Conservation (phyloP, 2,113 vertebrate species). For the Trogon surrucura region DNA sequence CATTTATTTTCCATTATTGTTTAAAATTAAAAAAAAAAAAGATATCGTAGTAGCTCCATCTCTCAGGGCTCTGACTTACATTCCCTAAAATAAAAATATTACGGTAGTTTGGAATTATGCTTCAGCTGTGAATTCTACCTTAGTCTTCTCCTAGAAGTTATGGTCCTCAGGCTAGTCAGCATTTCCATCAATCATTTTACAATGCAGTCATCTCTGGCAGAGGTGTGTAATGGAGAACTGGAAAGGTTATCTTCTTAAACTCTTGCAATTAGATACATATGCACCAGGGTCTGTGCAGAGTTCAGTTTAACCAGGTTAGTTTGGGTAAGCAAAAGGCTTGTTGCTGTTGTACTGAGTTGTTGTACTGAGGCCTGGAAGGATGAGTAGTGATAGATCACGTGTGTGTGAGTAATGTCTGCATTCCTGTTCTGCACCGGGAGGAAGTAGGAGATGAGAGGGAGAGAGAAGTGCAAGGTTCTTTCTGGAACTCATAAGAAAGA, state of each 20-base stretch:
- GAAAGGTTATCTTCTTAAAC: neutral
- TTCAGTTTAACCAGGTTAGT: neutral
- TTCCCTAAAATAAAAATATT: neutral
- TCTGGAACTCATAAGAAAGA: neutral
- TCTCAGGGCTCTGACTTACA: neutral
- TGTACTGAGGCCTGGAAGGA: neutral
- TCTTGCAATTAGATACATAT: neutral
- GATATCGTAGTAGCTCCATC: neutral
- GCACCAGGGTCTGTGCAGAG: neutral
- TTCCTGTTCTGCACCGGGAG: neutral
- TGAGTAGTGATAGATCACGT: neutral
- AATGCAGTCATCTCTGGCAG: neutral
- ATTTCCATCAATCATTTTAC: neutral
- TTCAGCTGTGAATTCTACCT: neutral
- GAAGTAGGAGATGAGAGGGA: neutral
- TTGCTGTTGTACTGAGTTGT: neutral
- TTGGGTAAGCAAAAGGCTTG: neutral
- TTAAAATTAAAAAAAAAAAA: neutral
- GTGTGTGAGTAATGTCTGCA: neutral
- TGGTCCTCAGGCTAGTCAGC: neutral
- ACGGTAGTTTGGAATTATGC: neutral
- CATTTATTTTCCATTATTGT: neutral
- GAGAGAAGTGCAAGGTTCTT: neutral
- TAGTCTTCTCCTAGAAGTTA: neutral
- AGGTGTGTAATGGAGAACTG: fast-evolving